Base-by-base conservation (phyloP, 1,140 invertebrate genomes). In the Drosophila dunni region DNA sequence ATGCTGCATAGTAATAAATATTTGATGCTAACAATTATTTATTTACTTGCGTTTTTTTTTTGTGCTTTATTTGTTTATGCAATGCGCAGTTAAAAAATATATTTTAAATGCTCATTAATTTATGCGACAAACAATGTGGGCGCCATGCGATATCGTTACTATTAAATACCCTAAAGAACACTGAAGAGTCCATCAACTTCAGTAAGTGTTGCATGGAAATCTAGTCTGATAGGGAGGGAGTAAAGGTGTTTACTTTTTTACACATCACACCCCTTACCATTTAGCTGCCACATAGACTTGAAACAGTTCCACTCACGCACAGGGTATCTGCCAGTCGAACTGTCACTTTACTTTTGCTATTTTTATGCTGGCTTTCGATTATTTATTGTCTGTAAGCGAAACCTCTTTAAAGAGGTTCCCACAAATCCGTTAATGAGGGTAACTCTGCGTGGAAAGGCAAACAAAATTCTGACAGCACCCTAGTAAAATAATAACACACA, bases 1-100 rank as follows among this genome's bases (percentile, higher is more conserved):
- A 68, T 38, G 62, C 60, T 68, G 72, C 76, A 71, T 50, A 68
- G 48, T 51, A 56, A 74, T 74, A 74, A 69, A 74, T 69, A 69
- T 66, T 68, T 73, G 46, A 61, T 79, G 58, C 53, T 69, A 56
- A 57, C 58, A 58, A 24, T 68, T 51, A 54, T 72, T 63, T 44
- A 67, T 78, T 34, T 38, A 29, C 44, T 5, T 29, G 24, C 24
- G 4, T 29, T 29, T 29, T 29, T 29, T 29, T 29, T 29, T 29
- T 29, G 24, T 29, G 6, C 24, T 29, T 29, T 29, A 29, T 29
- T 29, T 67, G 57, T 77, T 38, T 61, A 58, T 50, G 45, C 63
- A 72, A 50, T 34, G 60, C 7, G 20, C 50, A 54, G 48, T 38
- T 64, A 63, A 54, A 70, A 67, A 60, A 20, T 20, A n/a, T 24